Percentiles rank a stretch among this genome's conserved stretches.
phyloP scores from a whole-genome alignment of 2,113 vertebrate species.

The Pterocles burchelli region DNA sequence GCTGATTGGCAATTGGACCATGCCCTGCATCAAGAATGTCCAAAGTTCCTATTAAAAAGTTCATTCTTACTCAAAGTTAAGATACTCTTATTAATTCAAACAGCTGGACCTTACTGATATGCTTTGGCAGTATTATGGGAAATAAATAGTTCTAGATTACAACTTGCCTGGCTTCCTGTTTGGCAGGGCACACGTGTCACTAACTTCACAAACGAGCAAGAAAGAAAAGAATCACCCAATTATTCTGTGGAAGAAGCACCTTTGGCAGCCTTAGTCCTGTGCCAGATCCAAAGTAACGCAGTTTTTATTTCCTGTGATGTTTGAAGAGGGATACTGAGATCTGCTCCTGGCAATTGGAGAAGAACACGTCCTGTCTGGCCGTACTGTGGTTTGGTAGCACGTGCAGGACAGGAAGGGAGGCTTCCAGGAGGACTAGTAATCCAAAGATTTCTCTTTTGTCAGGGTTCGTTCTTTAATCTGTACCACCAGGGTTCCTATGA shows the following conservation, averaged over 20 bases:
- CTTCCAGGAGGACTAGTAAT: background rate
- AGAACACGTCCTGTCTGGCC: background rate
- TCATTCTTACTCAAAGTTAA: background rate
- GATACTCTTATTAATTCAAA: background rate
- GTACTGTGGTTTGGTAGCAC: background rate
- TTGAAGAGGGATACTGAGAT: background rate
- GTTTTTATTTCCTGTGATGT: background rate
- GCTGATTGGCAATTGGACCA: background rate
- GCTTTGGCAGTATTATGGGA: background rate
- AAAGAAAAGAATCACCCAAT: rapidly evolving
- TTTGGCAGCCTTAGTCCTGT: background rate
- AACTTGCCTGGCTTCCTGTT: background rate
- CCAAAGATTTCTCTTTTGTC: background rate
- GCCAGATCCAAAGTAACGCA: background rate
- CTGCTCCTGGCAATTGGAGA: background rate
- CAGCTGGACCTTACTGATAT: background rate
- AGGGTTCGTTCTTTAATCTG: background rate
- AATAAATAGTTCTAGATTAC: background rate
- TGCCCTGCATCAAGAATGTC: background rate
- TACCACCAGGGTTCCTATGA: background rate
- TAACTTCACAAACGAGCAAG: background rate
- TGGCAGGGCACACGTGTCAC: background rate
- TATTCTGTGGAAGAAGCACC: background rate
- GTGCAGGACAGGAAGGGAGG: background rate
- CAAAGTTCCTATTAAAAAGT: background rate